Conservation (phyloP, 2,113 vertebrate species). For the Syngnathus floridae region DNA sequence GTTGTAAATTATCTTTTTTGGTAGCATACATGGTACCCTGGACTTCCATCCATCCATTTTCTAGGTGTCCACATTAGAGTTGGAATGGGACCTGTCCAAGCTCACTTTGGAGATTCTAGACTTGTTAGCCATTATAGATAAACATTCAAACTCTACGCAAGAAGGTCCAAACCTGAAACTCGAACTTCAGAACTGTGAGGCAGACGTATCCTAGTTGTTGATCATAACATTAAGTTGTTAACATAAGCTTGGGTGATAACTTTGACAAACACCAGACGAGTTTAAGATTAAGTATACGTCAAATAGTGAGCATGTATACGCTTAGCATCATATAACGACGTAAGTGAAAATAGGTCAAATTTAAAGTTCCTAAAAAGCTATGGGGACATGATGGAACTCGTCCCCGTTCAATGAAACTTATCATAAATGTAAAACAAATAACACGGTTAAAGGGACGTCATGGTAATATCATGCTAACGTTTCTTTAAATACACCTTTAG, state of each 20-base stretch:
- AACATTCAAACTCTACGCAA: neutral
- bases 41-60: too few relatives aligned
- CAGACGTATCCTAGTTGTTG: too few relatives aligned
- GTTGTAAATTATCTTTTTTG: neutral
- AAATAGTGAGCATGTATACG: neutral
- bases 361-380: constrained; percentile 24
- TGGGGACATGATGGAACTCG: constrained; percentile 65
- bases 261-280: neutral
- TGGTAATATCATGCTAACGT: neutral
- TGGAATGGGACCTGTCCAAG: too few relatives aligned
- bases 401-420: constrained; percentile 43
- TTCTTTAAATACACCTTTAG: neutral
- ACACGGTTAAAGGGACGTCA: neutral
- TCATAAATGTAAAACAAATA: constrained; percentile 10
- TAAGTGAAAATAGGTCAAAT: constrained; percentile 1
- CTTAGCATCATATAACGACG: neutral
- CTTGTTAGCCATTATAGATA: neutral
- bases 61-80: too few relatives aligned
- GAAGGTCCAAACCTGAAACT: neutral
- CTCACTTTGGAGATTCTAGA: too few relatives aligned
- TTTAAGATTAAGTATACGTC: neutral
- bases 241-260: neutral
- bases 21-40: too few relatives aligned
- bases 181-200: neutral
- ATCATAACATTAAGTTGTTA: too few relatives aligned